Base-by-base conservation (phyloP, 2,797 vertebrate species). In the Pampus argenteus region DNA sequence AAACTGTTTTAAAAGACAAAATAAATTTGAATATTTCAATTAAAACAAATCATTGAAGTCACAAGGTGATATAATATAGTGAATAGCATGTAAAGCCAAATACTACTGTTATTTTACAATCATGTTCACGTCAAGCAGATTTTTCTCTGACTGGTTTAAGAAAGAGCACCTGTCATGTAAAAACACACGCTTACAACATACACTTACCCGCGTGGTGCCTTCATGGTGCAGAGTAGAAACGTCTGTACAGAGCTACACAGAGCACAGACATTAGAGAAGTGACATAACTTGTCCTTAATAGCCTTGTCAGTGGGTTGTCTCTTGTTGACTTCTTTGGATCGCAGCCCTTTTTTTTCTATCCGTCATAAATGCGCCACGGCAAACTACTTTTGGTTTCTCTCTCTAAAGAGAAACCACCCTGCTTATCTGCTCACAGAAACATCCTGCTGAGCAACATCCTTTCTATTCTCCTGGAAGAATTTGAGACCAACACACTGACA, bases 171-270 rank as follows among this genome's bases (percentile, higher is more conserved):
- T 51, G n/a, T 36, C 1, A 6, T 14, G 6, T 2, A 22, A 10
- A 40, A 29, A 14, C 20, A 54, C 11, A 54, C 14, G 6, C 38
- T 18, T 5, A 44, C 11, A 57, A 62, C 29, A 68, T 11, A 76
- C 13, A 79, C 78, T 45, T 81, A 88, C 81, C 85, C 75, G 2
- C 51, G 61, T 2, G 79, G 79, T 25, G 79, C 76, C 66, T 87
- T 88, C 84, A 91, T 84, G 73, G 44, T 82, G 62, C 74, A 25
- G 49, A 81, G 74, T 61, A 61, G 57, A 72, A 76, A 78, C 44
- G 20, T 74, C 76, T 73, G 36, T 20, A 67, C n/a, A 29, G 69
- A 81, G 54, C 62, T 72, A 79, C 49, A 60, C 55, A 78, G 49
- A 65, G 63, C 17, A 14, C 31, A 71, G 48, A 34, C 58, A 58